These are phyloP conservation scores for Artibeus lituratus DNA, from an alignment of 2,797 vertebrate genomes.

Conservation along the genomic window DNA sequence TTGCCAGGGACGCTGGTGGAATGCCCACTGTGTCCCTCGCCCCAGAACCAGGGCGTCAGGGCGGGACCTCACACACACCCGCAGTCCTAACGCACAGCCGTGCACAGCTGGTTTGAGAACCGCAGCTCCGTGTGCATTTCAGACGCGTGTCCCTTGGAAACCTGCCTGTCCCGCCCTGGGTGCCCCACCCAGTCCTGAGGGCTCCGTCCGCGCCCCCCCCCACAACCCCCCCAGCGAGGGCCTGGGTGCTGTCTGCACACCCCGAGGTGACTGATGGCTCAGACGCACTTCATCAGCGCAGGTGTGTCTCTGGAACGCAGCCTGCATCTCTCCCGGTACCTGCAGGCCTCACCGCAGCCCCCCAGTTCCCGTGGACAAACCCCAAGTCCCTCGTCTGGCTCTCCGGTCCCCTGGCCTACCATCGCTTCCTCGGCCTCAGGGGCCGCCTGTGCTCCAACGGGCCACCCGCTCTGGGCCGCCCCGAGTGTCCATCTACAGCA, in stretches of 20 bases:
- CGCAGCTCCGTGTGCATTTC: neutral
- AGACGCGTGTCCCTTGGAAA: neutral
- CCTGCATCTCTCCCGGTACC: neutral
- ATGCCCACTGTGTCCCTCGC: neutral
- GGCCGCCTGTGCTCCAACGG: neutral
- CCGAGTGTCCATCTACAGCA: rapidly evolving
- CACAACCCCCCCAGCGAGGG: neutral
- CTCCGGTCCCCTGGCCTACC: neutral
- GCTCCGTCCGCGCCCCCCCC: neutral
- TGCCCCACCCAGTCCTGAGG: neutral
- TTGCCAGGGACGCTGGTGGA: neutral
- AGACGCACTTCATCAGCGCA: constrained; percentile 5
- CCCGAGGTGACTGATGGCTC: neutral
- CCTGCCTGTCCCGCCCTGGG: rapidly evolving
- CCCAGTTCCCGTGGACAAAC: neutral
- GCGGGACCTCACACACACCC: neutral
- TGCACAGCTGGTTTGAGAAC: neutral
- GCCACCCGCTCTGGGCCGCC: neutral
- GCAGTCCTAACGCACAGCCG: neutral
- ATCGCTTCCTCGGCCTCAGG: neutral
- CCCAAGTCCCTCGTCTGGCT: neutral
- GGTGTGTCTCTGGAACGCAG: neutral
- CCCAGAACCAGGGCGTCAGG: neutral
- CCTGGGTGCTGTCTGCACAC: neutral
- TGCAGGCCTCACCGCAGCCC: neutral